Evolutionary conservation across 2,797 vertebrate species (phyloP).

Genomic region (Xenops minutus): DNA sequence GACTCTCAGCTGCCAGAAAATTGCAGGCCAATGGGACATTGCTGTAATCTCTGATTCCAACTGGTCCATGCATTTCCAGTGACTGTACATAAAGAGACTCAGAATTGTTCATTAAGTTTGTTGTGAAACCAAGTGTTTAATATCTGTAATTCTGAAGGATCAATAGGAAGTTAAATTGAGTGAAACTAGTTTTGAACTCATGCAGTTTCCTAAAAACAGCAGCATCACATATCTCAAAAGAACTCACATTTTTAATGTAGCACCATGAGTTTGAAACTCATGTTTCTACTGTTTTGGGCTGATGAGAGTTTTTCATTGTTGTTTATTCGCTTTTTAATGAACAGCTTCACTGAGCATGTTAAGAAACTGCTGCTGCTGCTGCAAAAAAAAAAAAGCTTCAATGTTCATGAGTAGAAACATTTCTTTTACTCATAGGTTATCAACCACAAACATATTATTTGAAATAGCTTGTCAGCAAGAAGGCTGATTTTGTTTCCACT

Average conservation of each 20-base stretch:
- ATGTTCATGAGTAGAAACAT: slow-evolving; percentile 7
- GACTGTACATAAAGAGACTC: slow-evolving; percentile 67
- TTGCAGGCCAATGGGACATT: slow-evolving; percentile 71
- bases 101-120: slow-evolving; percentile 77
- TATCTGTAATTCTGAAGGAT: slow-evolving; percentile 76
- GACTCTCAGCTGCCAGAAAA: slow-evolving; percentile 73
- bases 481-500: neutral
- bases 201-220: slow-evolving; percentile 59
- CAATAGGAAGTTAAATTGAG: slow-evolving; percentile 76
- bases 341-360: slow-evolving; percentile 15
- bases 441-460: slow-evolving; percentile 25
- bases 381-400: neutral
- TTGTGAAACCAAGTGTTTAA: slow-evolving; percentile 78
- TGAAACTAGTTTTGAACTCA: slow-evolving; percentile 74
- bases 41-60: slow-evolving; percentile 75
- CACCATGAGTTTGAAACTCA: slow-evolving; percentile 52
- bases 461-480: neutral
- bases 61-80: slow-evolving; percentile 72
- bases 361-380: slow-evolving; percentile 27
- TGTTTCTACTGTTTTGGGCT: slow-evolving; percentile 19
- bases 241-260: slow-evolving; percentile 40
- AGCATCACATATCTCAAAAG: slow-evolving; percentile 58
- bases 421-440: slow-evolving; percentile 50
- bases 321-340: slow-evolving; percentile 50
- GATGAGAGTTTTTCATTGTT: slow-evolving; percentile 9